Conservation (phyloP, 2,888 invertebrate genomes). For the Odiellus spinosus region DNA sequence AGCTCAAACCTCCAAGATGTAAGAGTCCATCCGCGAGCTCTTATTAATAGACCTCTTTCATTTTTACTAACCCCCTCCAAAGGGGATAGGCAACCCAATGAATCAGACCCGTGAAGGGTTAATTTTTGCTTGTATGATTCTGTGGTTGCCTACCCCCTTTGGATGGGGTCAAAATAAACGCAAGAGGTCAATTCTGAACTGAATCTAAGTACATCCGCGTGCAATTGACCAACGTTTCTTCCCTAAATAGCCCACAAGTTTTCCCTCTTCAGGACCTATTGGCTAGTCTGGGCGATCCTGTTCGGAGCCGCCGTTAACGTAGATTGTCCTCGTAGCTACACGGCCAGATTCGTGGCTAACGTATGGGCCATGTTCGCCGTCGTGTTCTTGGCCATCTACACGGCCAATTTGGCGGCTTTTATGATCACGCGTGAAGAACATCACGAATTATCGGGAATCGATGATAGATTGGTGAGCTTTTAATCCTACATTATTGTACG, state of each 20-base stretch:
- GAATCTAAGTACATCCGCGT: too few relatives aligned
- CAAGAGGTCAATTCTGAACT: too few relatives aligned
- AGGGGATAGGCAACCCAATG: too few relatives aligned
- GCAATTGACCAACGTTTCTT: too few relatives aligned
- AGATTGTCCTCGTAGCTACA: slow-evolving; percentile 86
- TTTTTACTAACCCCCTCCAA: too few relatives aligned
- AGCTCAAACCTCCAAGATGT: slow-evolving; percentile 35
- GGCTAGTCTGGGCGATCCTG: slow-evolving; percentile 98
- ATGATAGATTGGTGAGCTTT: slow-evolving; percentile 43
- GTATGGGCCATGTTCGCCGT: slow-evolving; percentile 98
- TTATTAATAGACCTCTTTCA: too few relatives aligned
- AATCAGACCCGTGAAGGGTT: too few relatives aligned
- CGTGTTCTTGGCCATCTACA: slow-evolving; percentile 97
- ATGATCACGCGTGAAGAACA: slow-evolving; percentile 97
- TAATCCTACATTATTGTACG: too few relatives aligned
- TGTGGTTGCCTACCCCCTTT: too few relatives aligned
- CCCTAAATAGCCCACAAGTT: slow-evolving; percentile 39
- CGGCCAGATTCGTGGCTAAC: slow-evolving; percentile 80
- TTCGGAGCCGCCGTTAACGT: slow-evolving; percentile 96
- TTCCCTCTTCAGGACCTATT: slow-evolving; percentile 90
- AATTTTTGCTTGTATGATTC: too few relatives aligned
- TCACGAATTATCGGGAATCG: slow-evolving; percentile 73
- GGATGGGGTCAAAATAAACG: too few relatives aligned
- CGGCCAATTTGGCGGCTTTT: slow-evolving; percentile 98
- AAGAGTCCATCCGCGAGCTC: too few relatives aligned